Evolutionary conservation across 2,888 invertebrate genomes (phyloP).

Genomic region (Beris morrisii): DNA sequence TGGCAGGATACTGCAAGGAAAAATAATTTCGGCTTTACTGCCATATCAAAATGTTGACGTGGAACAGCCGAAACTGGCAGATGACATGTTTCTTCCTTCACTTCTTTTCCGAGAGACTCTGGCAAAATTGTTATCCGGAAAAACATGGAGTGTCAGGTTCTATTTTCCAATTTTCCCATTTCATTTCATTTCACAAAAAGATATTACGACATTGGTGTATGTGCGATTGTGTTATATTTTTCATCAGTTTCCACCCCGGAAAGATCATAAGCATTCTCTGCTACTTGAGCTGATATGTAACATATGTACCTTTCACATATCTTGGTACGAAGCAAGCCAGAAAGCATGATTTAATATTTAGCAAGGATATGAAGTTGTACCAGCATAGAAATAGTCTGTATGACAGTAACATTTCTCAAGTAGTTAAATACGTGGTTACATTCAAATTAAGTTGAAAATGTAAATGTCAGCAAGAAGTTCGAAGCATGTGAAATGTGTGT

Average conservation of each 20-base stretch:
- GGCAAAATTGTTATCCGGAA: constrained; percentile 21
- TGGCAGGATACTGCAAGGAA: not conserved
- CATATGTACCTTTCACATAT: constrained; percentile 26
- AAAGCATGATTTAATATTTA: no score
- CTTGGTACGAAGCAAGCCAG: not conserved
- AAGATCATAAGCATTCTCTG: constrained; percentile 18
- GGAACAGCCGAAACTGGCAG: constrained; percentile 14
- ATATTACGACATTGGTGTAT: not conserved
- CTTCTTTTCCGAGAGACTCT: not conserved
- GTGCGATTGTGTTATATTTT: not conserved
- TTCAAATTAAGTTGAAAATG: no score
- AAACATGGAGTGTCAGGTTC: constrained; percentile 25
- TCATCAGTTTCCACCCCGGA: not conserved
- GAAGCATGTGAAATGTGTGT: no score
- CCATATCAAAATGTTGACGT: constrained; percentile 24
- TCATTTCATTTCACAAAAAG: not conserved
- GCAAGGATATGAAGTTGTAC: no score
- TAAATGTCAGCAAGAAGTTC: no score
- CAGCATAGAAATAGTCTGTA: no score
- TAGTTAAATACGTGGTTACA: no score
- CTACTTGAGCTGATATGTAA: constrained; percentile 19
- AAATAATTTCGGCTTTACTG: constrained; percentile 11
- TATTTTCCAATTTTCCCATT: constrained; percentile 25
- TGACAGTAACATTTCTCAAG: no score
- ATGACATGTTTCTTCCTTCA: constrained; percentile 23